Conservation (phyloP, 2,888 invertebrate species). For the Oscheius sp. region DNA sequence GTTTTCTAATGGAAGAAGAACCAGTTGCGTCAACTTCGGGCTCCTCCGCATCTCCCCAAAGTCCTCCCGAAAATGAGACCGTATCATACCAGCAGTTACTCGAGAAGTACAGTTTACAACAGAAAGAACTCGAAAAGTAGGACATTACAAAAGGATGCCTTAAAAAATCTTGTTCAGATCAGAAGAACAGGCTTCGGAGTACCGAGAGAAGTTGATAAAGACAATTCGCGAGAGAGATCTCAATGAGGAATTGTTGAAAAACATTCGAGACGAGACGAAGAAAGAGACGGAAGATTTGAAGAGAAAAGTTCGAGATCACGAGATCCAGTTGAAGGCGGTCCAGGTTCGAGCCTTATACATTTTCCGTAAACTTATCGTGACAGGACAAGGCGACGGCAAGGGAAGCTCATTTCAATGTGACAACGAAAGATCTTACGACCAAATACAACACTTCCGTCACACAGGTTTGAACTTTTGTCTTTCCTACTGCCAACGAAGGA, state of each 20-base stretch:
- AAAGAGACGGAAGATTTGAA: constrained; percentile 50
- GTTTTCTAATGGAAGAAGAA: background rate
- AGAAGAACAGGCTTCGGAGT: constrained; percentile 62
- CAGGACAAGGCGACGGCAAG: constrained; percentile 60
- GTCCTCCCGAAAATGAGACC: constrained; percentile 4
- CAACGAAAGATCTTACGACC: constrained; percentile 48
- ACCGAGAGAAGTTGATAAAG: constrained; percentile 60
- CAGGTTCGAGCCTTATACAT: constrained; percentile 23
- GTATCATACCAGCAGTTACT: constrained; percentile 72
- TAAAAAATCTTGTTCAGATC: constrained; percentile 43
- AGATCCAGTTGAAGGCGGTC: constrained; percentile 58
- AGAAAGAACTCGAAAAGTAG: constrained; percentile 54
- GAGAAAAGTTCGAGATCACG: constrained; percentile 51
- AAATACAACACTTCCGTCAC: constrained; percentile 55
- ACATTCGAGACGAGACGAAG: constrained; percentile 39
- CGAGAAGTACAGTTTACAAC: constrained; percentile 50
- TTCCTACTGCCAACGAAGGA: background rate
- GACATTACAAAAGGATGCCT: background rate
- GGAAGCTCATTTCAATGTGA: constrained; percentile 61
- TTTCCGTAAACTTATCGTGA: background rate
- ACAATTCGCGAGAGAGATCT: constrained; percentile 58
- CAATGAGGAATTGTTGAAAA: constrained; percentile 52
- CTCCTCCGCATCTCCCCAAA: background rate
- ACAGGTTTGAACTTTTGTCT: constrained; percentile 43
- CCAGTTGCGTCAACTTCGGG: background rate